Evolutionary conservation across 2,888 invertebrate species (phyloP).

Genomic region (Macrophya annulata): DNA sequence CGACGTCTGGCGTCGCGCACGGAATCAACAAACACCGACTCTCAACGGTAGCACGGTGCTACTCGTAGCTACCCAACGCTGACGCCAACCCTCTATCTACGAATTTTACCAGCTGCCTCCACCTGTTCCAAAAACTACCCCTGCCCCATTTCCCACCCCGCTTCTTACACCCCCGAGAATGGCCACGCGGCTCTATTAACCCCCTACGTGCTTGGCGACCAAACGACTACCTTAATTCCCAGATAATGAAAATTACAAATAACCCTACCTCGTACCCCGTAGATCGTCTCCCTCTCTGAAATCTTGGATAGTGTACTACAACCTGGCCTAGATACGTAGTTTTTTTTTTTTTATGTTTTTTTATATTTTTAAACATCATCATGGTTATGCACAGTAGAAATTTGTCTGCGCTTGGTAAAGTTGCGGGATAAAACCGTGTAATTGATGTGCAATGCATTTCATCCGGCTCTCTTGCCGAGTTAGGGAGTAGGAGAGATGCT

Average conservation of each 20-base stretch:
- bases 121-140: constrained; percentile 62
- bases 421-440: neutral
- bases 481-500: constrained; percentile 59
- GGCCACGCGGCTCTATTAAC: constrained; percentile 75
- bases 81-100: constrained; percentile 30
- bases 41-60: constrained; percentile 19
- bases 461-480: neutral
- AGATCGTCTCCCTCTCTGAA: neutral
- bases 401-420: neutral
- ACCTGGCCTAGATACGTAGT: neutral
- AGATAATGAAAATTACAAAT: constrained; percentile 80
- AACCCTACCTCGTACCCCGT: constrained; percentile 65
- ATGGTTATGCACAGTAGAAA: neutral
- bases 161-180: constrained; percentile 51
- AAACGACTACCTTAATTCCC: constrained; percentile 76
- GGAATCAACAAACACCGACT: constrained; percentile 74
- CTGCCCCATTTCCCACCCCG: constrained; percentile 54
- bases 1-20: constrained; percentile 71
- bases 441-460: constrained; percentile 25
- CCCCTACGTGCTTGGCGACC: constrained; percentile 77
- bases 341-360: too few species aligned
- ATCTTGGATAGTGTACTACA: neutral
- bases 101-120: constrained; percentile 59
- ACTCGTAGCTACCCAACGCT: neutral
- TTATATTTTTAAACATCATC: neutral